Evolutionary conservation across 1,140 invertebrate genomes (phyloP), one percentile per base, ranked within the genome.

Genomic region (Trichonephila clavipes): DNA sequence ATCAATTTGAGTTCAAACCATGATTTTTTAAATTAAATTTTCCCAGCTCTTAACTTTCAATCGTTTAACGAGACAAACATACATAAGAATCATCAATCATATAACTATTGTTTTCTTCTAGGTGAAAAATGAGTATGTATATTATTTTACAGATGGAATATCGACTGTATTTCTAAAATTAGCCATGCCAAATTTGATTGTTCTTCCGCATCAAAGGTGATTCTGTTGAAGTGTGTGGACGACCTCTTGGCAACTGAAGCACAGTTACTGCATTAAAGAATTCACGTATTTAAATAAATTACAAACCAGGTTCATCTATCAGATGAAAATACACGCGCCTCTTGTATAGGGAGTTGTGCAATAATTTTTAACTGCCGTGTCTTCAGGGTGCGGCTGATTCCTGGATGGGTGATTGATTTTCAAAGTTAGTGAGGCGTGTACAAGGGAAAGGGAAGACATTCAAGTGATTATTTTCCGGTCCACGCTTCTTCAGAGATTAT

Each of bases 251-350:
- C 34, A 77, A 77, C 34, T 40, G 34, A 1, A 40, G 34, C 34
- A 40, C 51, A 10, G 7, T 77, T 77, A 77, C 34, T 18, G 7
- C 72, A 4, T 4, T 34, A 77, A 77, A 24, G 16, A 77, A 34
- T 77, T 40, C 72, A 40, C 72, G 28, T 16, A 77, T 77, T 77
- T 34, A 28, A 77, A 77, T 77, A n/a, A n/a, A n/a, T n/a, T n/a
- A 77, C 72, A 40, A 77, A 77, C 18, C 72, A 77, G 72, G 72
- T 40, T 34, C 72, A 77, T 77, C 34, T 77, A 77, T 77, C 72
- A 77, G 72, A 40, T 40, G 28, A 12, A 40, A 28, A 14, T 16
- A 40, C 72, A 34, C 4, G 72, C 28, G 72, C 72, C 72, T 77
- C 72, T 77, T 18, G 28, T 18, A 6, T 34, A 34, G 72, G 72